Base-by-base conservation (phyloP, 2,888 invertebrate genomes). In the Agriopis marginaria region DNA sequence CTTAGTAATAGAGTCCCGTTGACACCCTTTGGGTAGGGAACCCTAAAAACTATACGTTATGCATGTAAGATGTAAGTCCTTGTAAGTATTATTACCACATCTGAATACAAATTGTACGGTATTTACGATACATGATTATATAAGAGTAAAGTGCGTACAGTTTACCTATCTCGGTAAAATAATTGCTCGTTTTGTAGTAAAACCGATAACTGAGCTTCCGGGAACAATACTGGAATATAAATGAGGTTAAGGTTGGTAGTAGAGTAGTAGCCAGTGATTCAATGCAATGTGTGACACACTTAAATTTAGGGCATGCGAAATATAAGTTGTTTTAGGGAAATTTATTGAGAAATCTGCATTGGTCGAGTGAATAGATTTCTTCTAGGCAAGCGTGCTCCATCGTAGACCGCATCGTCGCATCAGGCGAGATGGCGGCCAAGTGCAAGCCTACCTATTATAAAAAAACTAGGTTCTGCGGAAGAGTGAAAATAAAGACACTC, bases 211-310 rank as follows among this genome's bases (percentile, higher is more conserved):
- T 32, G 44, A 17, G 32, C 12, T 69, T 62, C 62, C 42, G 17
- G 62, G 53, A 59, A 66, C 32, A 54, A 42, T 49, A 11, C 12
- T 17, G 47, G 7, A 58, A 39, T 32, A 14, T 42, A 11, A 59
- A 54, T 66, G 53, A 59, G 70, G 59, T 58, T 53, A 65, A 62
- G 65, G 62, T 51, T 60, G 50, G 49, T 51, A 59, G 58, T 42
- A 60, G 42, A 5, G 49, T 51, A 59, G 58, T 42, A 60, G 42
- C 2, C 45, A 49, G 23, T 69, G 65, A 70, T 59, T 66, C 65
- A 70, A 54, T 9, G 11, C 42, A 50, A 60, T 39, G 12, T 9
- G 12, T 47, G 9, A 32, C 11, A 23, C 58, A 32, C 7, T 49
- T 0, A 6, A 7, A 14, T 49, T 14, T 47, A n/a, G 11, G 8